Conservation (phyloP, 2,888 invertebrate genomes). For the Epinotia ramella region DNA sequence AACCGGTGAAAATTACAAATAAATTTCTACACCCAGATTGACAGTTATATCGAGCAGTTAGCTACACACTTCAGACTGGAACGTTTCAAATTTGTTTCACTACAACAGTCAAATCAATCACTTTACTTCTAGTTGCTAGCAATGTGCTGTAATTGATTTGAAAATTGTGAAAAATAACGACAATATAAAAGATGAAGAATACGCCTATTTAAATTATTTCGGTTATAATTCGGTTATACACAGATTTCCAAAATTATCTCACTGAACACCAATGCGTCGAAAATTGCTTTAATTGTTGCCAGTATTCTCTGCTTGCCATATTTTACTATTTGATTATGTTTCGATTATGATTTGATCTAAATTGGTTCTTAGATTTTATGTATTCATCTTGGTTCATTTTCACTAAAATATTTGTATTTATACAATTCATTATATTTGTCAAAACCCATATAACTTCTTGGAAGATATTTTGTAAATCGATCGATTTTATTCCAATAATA, state of each 20-base stretch:
- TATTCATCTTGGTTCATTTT: neutral
- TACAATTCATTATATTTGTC: neutral
- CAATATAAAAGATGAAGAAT: slow-evolving; percentile 58
- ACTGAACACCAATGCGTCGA: slow-evolving; percentile 69
- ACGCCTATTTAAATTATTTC: slow-evolving; percentile 71
- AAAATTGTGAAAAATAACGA: slow-evolving; percentile 56
- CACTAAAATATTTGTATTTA: neutral
- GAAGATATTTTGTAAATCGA: neutral
- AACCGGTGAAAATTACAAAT: slow-evolving; percentile 85
- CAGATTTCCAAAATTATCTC: slow-evolving; percentile 68
- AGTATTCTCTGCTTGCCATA: slow-evolving; percentile 45
- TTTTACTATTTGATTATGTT: neutral
- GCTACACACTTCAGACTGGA: slow-evolving; percentile 85
- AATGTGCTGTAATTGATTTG: slow-evolving; percentile 59
- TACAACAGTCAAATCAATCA: slow-evolving; percentile 81
- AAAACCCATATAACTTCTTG: neutral
- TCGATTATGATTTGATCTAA: neutral
- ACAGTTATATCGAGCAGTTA: slow-evolving; percentile 83
- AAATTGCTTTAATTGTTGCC: slow-evolving; percentile 62
- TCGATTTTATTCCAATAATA: neutral
- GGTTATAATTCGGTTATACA: slow-evolving; percentile 70
- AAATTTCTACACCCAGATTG: slow-evolving; percentile 85
- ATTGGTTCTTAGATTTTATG: neutral
- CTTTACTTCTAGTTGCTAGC: slow-evolving; percentile 59
- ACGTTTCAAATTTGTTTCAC: slow-evolving; percentile 85